Evolutionary conservation across 23 tunicate genomes (phyloP), one percentile per base, ranked within the genome.

Genomic region (Styela plicata): DNA sequence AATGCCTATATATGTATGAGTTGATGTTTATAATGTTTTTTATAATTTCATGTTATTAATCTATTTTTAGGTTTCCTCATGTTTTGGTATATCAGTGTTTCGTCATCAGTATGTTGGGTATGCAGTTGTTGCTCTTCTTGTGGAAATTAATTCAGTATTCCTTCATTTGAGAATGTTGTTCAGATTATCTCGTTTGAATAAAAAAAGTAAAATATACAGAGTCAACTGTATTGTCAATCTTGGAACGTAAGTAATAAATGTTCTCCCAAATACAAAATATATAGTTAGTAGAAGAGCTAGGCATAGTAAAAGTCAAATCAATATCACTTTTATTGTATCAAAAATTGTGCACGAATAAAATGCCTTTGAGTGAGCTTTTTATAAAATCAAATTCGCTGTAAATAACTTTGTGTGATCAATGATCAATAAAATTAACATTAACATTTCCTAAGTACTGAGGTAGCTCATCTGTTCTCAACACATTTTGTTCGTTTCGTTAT

Each of bases 91-190:
- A 34, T 70, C 98, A 19, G 86, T 88, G 28, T 31, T 82, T 63
- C 35, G 34, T 1, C 29, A 82, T 65, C 63, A 63, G 68, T 93
- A 68, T 70, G 78, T 88, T 0, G 75, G 85, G 22, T 93, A 78
- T 82, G 92, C 93, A 19, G 67, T 86, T 64, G 92, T 93, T 7
- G 80, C 98, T n/a, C 83, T 93, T 5, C 73, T 93, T 3, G 86
- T 88, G 34, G 98, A 93, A 79, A 63, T 88, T 64, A 93, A 85
- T 75, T 93, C 98, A 0, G 84, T 85, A 10, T 93, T 93, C 32
- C 83, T 93, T 24, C 98, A 93, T 69, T 19, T 69, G 29, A 83
- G 98, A 13, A 88, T 84, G 80, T 82, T 93, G 18, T 44, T 87
- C 64, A 83, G 90, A 0, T 33, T 93, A 81, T 67, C 83, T 10